Conservation (phyloP, 2,888 invertebrate species). For the Drosophila kambysellisi region DNA sequence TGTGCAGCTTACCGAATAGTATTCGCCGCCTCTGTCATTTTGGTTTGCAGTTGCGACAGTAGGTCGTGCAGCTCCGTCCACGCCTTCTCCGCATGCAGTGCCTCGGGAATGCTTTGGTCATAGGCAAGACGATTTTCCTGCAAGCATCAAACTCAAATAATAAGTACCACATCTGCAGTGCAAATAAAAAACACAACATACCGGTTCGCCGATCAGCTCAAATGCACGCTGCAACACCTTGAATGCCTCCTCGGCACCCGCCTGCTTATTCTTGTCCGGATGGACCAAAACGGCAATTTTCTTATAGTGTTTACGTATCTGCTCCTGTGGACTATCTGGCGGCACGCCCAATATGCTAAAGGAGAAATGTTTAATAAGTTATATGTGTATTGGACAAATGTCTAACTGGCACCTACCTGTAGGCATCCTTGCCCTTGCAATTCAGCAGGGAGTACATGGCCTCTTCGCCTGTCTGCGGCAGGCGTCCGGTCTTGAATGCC, state of each 20-base stretch:
- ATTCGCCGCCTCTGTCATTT: conserved; percentile 97
- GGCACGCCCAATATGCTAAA: conserved; percentile 94
- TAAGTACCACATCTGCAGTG: neutral
- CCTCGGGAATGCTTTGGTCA: conserved; percentile 90
- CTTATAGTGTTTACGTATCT: conserved; percentile 97
- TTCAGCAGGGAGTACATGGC: conserved; percentile 96
- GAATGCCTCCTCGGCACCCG: conserved; percentile 98
- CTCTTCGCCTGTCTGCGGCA: conserved; percentile 96
- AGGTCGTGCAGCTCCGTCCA: conserved; percentile 95
- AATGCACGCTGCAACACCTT: conserved; percentile 98
- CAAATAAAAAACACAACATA: conserved; percentile 81
- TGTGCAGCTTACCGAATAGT: conserved; percentile 88
- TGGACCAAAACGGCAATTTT: conserved; percentile 97
- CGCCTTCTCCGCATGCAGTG: conserved; percentile 93
- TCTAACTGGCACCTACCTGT: conserved; percentile 87
- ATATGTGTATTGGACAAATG: neutral
- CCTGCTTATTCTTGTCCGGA: conserved; percentile 97
- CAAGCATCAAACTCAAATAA: conserved; percentile 15
- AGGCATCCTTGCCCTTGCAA: conserved; percentile 98
- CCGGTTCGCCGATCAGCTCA: conserved; percentile 96
- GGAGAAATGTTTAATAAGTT: conserved; percentile 5
- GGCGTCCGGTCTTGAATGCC: conserved; percentile 84
- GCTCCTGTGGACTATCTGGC: conserved; percentile 95
- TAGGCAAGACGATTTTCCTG: conserved; percentile 91
- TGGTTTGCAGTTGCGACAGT: conserved; percentile 94